Percentiles rank a stretch among this genome's conserved stretches.
These are phyloP conservation scores for Danio albolineatus DNA, from an alignment of 2,797 vertebrate genomes.

Conservation along the genomic window DNA sequence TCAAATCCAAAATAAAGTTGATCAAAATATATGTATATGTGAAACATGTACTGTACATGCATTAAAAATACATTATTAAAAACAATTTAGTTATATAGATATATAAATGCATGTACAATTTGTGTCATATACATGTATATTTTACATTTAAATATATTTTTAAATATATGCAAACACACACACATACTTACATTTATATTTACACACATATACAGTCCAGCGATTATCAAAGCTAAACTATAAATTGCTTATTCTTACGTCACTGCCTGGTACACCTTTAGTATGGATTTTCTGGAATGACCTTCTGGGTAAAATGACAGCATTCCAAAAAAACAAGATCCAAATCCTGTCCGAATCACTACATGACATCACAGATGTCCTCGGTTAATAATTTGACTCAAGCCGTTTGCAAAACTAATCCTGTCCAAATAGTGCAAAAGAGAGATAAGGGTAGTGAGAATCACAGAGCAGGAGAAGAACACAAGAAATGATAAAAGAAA, in stretches of 20 bases:
- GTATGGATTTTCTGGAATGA: background rate
- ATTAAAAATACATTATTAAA: too few species aligned
- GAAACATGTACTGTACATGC: too few species aligned
- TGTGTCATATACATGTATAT: too few species aligned
- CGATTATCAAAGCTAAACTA: background rate
- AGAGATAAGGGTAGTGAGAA: slow-evolving; percentile 8
- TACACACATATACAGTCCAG: too few species aligned
- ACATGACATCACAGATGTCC: slow-evolving; percentile 32
- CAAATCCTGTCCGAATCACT: slow-evolving; percentile 8
- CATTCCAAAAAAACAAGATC: background rate
- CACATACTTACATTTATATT: too few species aligned
- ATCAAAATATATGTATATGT: too few species aligned
- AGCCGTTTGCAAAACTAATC: slow-evolving; percentile 24
- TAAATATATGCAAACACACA: too few species aligned
- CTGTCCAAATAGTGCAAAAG: slow-evolving; percentile 8
- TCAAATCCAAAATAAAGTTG: too few species aligned
- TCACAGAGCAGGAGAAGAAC: background rate
- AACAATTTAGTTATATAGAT: too few species aligned
- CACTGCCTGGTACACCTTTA: background rate
- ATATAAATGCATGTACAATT: too few species aligned
- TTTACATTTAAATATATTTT: too few species aligned
- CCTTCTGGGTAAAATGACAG: background rate
- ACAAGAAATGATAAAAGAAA: slow-evolving; percentile 11
- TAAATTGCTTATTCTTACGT: background rate
- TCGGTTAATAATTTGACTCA: slow-evolving; percentile 17